Evolutionary conservation across 2,888 invertebrate species (phyloP), one percentile per base, ranked within the genome.

Genomic region (Polymixis flavicincta): DNA sequence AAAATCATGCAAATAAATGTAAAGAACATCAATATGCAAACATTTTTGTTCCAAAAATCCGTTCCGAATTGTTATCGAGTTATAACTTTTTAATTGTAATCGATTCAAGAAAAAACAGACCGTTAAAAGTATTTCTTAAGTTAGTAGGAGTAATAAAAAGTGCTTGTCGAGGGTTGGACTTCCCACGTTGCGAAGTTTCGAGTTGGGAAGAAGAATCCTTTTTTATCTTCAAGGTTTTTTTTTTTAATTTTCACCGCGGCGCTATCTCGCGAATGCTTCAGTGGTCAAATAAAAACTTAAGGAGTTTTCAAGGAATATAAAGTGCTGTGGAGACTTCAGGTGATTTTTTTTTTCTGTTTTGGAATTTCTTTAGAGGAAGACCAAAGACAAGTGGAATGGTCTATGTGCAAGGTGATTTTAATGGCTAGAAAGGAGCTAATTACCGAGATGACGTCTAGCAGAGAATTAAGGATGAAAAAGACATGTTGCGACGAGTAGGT

Each of bases 231-330:
- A 61, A 86, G 86, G 89, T 88, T 90, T 90, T 94, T 94, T 76
- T 94, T 94, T 96, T 96, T 94, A 95, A 96, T 95, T 96, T 96
- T 94, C 95, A 93, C 93, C 95, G 93, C 95, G 92, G 92, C 94
- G 96, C 95, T 96, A 96, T 96, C 96, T 96, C 90, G 93, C 93
- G 95, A 95, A 96, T 95, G 96, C 96, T 96, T 96, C 96, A 96
- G 96, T 95, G 96, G 96, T 96, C 96, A 96, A 96, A 96, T 96
- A 96, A 96, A 96, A 96, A 96, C 96, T 96, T 95, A 93, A 95
- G 93, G 94, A 96, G 95, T 94, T 95, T 90, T 94, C 92, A 91
- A 91, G 84, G 94, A 94, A 90, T 90, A 94, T 32, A 14, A 71
- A 87, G 14, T 52, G 48, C 1, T 14, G 65, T 87, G 67, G 92